phyloP scores from a whole-genome alignment of 2,113 vertebrate species.

The Merops nubicus region DNA sequence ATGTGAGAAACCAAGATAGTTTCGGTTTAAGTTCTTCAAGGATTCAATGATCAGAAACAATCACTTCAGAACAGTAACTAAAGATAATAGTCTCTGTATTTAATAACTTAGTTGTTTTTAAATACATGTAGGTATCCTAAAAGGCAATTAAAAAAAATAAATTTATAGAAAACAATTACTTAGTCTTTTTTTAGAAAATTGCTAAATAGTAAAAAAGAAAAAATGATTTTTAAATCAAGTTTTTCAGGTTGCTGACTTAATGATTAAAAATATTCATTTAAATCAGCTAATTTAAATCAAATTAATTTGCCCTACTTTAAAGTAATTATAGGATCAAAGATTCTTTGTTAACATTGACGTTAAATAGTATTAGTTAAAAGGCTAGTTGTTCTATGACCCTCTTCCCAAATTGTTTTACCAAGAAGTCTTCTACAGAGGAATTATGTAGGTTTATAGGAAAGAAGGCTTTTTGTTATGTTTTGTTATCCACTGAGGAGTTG shows the following conservation, averaged over 20 bases:
- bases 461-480: background rate
- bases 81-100: background rate
- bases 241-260: background rate
- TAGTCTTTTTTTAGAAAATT: background rate
- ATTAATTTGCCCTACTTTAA: constrained; percentile 14
- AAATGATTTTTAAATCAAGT: background rate
- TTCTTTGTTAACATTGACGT: background rate
- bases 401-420: background rate
- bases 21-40: background rate
- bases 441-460: background rate
- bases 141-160: background rate
- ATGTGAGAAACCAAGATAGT: background rate
- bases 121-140: background rate
- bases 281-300: constrained; percentile 16
- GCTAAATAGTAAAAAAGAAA: background rate
- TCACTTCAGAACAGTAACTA: background rate
- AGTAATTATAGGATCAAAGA: background rate
- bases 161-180: background rate
- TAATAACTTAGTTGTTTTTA: background rate
- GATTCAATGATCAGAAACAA: background rate
- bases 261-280: background rate
- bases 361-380: background rate
- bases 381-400: background rate
- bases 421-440: background rate
- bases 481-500: background rate